phyloP scores from a whole-genome alignment of 2,888 invertebrate species.

The Hypomecis atomaria region DNA sequence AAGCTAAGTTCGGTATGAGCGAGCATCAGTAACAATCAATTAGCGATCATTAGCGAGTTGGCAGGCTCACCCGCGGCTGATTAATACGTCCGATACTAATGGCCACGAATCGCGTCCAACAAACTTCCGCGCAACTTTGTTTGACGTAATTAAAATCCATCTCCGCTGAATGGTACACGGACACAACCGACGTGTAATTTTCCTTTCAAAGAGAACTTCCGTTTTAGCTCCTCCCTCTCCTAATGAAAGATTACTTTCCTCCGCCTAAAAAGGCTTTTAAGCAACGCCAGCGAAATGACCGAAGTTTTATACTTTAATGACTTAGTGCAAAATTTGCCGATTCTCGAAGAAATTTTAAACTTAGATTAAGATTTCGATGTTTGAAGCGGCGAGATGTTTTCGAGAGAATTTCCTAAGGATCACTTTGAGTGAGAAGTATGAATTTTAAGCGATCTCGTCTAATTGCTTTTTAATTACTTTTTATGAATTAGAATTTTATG shows the following conservation, averaged over 20 bases:
- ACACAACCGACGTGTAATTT: constrained; percentile 82
- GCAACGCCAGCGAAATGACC: constrained; percentile 83
- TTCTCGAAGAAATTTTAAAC: constrained; percentile 84
- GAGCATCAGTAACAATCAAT: constrained; percentile 15
- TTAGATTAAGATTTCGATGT: constrained; percentile 84
- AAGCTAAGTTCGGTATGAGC: background rate
- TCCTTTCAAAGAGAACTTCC: constrained; percentile 84
- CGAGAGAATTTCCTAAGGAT: constrained; percentile 65
- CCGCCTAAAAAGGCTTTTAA: constrained; percentile 85
- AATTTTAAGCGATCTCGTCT: constrained; percentile 77
- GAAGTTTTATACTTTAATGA: constrained; percentile 85
- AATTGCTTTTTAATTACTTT: constrained; percentile 84
- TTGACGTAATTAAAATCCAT: constrained; percentile 84
- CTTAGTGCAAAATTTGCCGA: constrained; percentile 84
- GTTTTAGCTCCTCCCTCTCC: constrained; percentile 81
- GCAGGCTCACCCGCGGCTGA: constrained; percentile 44
- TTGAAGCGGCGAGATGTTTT: constrained; percentile 79
- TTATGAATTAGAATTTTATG: constrained; percentile 57
- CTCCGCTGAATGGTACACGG: constrained; percentile 70
- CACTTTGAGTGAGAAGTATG: constrained; percentile 74
- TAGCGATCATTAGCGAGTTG: constrained; percentile 51
- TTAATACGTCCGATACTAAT: constrained; percentile 55
- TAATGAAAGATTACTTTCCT: constrained; percentile 85
- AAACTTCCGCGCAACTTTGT: constrained; percentile 74
- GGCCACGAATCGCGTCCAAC: constrained; percentile 46